Base-by-base conservation (phyloP, 1,140 invertebrate genomes). In the Nasonia longicornis region DNA sequence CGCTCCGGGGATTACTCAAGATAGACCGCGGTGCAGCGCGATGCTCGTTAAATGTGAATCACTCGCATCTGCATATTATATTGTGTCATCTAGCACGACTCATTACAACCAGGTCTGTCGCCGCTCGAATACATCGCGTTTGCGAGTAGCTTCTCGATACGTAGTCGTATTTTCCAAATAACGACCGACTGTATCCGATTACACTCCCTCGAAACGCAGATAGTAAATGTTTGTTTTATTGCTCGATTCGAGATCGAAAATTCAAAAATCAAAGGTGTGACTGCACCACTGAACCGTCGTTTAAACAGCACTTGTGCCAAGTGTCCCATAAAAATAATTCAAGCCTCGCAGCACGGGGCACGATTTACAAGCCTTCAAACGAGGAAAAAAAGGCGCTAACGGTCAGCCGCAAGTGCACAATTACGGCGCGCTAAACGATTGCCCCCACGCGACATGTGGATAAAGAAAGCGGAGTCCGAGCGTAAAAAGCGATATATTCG, bases 311-410 rank as follows among this genome's bases (percentile, higher is more conserved):
- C 52, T 58, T 58, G 45, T 48, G 45, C 12, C 14, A 52, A n/a
- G 16, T 20, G 52, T 16, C 52, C 2, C 31, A 3, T 58, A 58
- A 58, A 58, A 58, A 58, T 58, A 58, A 48, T 48, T 48, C 4
- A 58, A 58, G 20, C 16, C 52, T 58, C 45, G 45, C 16, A 26
- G 20, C 52, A 6, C 20, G 4, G 7, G 6, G 14, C 16, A n/a
- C 52, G n/a, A 58, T 16, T n/a, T 16, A 58, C 6, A 58, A 58
- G 6, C 3, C 52, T 58, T 58, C 20, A 20, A 7, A 4, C 2
- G 3, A 52, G 52, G n/a, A 22, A 78, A 71, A 52, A 35, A 31
- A 16, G 45, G 45, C 29, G 22, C 58, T 78, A 78, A 78, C 26
- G 8, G 35, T 20, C 11, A 16, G 20, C 2, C 16, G 20, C 38